Evolutionary conservation across 2,888 invertebrate species (phyloP).

Genomic region (Odontothrips loti): DNA sequence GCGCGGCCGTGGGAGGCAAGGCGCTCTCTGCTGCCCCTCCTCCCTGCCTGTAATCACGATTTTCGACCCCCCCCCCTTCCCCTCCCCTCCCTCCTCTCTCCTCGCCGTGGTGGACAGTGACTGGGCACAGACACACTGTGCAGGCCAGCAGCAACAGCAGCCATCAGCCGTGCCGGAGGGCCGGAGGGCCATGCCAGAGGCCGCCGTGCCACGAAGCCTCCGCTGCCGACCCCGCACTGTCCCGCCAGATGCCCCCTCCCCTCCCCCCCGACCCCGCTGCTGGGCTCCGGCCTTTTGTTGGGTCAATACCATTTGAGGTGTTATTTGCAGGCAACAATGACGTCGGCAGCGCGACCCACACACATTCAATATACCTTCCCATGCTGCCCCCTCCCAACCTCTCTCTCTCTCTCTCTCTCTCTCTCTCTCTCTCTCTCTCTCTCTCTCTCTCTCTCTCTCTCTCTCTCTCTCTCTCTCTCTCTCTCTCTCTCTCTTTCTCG

Average conservation of each 20-base stretch:
- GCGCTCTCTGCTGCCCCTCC: background rate
- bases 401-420: background rate
- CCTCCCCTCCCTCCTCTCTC: background rate
- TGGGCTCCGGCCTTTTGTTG: background rate
- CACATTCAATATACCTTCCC: constrained; percentile 5
- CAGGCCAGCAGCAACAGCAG: background rate
- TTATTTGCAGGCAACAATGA: constrained; percentile 20
- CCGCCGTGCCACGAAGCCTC: too few relatives aligned
- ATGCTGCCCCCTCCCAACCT: background rate
- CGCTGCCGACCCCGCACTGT: too few relatives aligned
- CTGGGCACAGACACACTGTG: background rate
- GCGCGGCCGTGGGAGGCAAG: too few relatives aligned
- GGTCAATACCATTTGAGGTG: constrained; percentile 12
- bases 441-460: background rate
- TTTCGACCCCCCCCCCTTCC: too few relatives aligned
- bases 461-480: background rate
- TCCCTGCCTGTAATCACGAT: background rate
- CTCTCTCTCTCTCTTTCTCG: background rate
- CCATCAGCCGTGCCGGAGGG: background rate
- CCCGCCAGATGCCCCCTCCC: background rate
- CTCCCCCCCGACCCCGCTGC: too few relatives aligned
- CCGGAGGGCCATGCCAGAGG: background rate
- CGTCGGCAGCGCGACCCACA: background rate
- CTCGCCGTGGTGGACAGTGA: background rate
- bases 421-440: background rate